Evolutionary conservation across 2,113 vertebrate genomes (phyloP).

Genomic region (Callipepla squamata): DNA sequence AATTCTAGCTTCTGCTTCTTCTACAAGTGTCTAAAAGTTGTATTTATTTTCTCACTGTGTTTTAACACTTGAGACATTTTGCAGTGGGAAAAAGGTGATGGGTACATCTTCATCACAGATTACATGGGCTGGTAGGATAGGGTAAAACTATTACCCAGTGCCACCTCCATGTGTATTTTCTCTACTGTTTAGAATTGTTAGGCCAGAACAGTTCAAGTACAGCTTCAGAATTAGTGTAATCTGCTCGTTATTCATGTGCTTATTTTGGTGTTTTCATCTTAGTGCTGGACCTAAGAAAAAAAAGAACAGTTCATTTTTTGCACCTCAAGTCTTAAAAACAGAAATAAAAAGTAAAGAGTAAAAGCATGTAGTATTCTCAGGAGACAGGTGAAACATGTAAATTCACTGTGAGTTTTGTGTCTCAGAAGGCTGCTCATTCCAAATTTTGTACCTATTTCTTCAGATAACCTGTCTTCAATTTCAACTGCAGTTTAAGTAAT

Average conservation of each 20-base stretch:
- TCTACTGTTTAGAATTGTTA: neutral
- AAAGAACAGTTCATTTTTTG: neutral
- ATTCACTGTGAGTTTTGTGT: neutral
- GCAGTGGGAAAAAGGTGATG: neutral
- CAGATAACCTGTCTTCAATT: neutral
- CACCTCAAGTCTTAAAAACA: neutral
- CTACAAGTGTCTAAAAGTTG: neutral
- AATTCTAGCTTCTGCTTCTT: neutral
- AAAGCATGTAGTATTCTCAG: neutral
- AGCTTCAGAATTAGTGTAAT: neutral
- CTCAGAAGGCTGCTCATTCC: neutral
- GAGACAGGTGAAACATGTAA: neutral
- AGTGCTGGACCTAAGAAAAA: neutral
- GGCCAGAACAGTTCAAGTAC: neutral
- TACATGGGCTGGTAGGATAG: neutral
- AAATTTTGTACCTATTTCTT: neutral
- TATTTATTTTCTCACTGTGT: neutral
- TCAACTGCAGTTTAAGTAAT: neutral
- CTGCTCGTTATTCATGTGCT: neutral
- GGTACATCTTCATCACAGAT: neutral
- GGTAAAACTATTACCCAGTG: neutral
- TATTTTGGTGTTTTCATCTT: neutral
- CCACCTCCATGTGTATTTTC: neutral
- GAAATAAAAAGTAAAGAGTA: neutral
- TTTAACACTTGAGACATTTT: neutral